Percentiles rank a stretch among this genome's conserved stretches.
Conservation (phyloP, 2,888 invertebrate genomes). For the Amphipoea lucens region DNA sequence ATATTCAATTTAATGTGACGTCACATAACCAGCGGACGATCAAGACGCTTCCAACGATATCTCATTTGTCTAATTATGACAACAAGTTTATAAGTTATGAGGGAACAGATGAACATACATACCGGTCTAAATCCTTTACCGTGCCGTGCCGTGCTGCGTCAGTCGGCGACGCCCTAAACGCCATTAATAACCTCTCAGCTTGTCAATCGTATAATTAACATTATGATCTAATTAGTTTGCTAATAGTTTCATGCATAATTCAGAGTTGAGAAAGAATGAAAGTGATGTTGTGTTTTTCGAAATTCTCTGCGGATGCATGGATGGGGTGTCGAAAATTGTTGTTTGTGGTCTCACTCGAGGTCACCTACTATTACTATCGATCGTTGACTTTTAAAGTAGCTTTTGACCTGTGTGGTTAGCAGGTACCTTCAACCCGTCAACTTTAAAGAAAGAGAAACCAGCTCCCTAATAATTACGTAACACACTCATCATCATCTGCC, state of each 20-base stretch:
- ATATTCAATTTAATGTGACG: too few relatives aligned
- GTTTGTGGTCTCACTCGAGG: not conserved
- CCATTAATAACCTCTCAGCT: not conserved
- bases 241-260: conserved; percentile 39
- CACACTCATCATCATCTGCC: too few relatives aligned
- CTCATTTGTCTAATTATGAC: too few relatives aligned
- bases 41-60: too few relatives aligned
- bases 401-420: not conserved
- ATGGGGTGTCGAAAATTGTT: conserved; percentile 14
- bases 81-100: too few relatives aligned
- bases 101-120: too few relatives aligned
- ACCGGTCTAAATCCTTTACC: too few relatives aligned
- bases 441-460: not conserved
- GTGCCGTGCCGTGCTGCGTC: too few relatives aligned
- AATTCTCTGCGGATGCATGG: not conserved
- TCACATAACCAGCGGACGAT: too few relatives aligned
- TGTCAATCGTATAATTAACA: conserved; percentile 8
- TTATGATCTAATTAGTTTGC: conserved; percentile 17
- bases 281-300: conserved; percentile 14
- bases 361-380: not conserved
- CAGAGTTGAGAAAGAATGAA: conserved; percentile 29
- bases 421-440: not conserved
- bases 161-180: too few relatives aligned
- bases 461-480: too few relatives aligned
- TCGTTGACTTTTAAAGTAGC: not conserved